A percentile compares a stretch with the other conserved stretches of the same genome.
phyloP scores from a whole-genome alignment of 2,113 vertebrate genomes.

The Nansenia antarctica region DNA sequence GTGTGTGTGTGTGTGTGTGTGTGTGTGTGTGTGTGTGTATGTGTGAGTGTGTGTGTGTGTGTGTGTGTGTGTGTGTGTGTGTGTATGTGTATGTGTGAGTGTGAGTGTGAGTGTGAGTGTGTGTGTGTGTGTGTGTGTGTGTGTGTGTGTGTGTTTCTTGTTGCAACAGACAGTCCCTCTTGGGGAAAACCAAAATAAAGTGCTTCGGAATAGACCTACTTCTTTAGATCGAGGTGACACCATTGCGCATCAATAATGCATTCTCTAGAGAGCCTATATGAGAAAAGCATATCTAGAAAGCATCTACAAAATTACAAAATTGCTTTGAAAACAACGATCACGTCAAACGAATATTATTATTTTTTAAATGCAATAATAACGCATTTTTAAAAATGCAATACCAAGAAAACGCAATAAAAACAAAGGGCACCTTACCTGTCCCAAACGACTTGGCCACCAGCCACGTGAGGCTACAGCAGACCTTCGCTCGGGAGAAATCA shows the following conservation, averaged over 20 bases:
- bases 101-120: too few relatives aligned
- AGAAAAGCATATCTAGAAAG: background rate
- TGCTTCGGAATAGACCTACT: background rate
- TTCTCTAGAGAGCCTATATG: background rate
- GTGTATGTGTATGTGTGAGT: too few relatives aligned
- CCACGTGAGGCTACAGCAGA: slow-evolving; percentile 94
- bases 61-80: too few relatives aligned
- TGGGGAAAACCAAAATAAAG: background rate
- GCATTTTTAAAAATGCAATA: slow-evolving; percentile 1
- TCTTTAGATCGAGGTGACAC: too few relatives aligned
- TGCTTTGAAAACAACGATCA: background rate
- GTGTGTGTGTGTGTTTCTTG: background rate
- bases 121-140: too few relatives aligned
- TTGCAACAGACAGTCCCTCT: background rate
- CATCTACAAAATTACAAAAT: background rate
- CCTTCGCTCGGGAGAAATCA: slow-evolving; percentile 92
- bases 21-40: too few relatives aligned
- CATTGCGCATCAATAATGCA: background rate
- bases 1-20: too few relatives aligned
- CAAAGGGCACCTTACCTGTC: slow-evolving; percentile 86
- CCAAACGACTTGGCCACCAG: slow-evolving; percentile 94
- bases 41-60: background rate
- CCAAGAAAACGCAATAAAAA: slow-evolving; percentile 30
- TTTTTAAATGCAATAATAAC: background rate
- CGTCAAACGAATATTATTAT: background rate